Evolutionary conservation across 2,797 vertebrate genomes (phyloP).

Genomic region (Alosa sapidissima): DNA sequence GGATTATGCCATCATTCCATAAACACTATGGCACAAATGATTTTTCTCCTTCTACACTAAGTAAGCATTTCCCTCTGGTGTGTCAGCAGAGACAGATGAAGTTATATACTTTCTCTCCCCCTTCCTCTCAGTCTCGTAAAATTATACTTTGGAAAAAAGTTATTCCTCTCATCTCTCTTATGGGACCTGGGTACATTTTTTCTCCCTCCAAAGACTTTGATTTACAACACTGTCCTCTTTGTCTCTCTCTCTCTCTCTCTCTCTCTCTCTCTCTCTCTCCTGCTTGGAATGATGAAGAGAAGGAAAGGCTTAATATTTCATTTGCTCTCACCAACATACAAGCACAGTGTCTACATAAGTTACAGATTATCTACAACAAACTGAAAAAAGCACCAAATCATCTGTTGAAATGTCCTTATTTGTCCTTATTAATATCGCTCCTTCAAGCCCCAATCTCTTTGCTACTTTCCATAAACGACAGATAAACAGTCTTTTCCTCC

Average conservation of each 20-base stretch:
- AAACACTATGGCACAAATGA: neutral
- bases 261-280: conserved; percentile 8
- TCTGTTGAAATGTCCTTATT: neutral
- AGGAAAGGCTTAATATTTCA: neutral
- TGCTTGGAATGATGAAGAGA: neutral
- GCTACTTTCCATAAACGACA: neutral
- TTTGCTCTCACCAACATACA: neutral
- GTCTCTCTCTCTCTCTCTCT: neutral
- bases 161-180: conserved; percentile 38
- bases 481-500: neutral
- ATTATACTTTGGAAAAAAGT: conserved; percentile 15
- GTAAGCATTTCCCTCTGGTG: neutral
- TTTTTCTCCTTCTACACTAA: neutral
- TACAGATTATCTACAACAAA: neutral
- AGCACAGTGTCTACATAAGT: neutral
- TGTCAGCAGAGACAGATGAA: neutral
- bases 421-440: neutral
- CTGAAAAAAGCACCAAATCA: neutral
- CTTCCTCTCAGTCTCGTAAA: neutral
- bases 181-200: neutral
- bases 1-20: neutral
- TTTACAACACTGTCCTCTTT: conserved; percentile 8
- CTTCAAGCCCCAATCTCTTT: neutral
- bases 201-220: conserved; percentile 6
- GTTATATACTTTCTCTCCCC: neutral